phyloP scores from a whole-genome alignment of 2,113 vertebrate genomes.

The Motacilla alba region DNA sequence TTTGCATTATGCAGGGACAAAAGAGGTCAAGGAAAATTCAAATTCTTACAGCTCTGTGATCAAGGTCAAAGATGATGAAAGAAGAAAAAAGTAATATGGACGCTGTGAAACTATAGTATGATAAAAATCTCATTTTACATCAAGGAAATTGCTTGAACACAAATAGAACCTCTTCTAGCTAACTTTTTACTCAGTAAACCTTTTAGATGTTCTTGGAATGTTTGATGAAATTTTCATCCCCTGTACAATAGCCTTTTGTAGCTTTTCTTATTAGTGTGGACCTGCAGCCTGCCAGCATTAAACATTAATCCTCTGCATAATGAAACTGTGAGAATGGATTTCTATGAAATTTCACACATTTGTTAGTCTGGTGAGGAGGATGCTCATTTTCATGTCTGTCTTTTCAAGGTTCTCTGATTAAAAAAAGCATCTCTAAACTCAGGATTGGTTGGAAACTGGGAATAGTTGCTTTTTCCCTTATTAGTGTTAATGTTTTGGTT shows the following conservation, averaged over 20 bases:
- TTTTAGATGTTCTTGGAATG: conserved; percentile 54
- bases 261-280: conserved; percentile 59
- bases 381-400: conserved; percentile 48
- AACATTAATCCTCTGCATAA: conserved; percentile 65
- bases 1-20: background rate
- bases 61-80: background rate
- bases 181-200: conserved; percentile 31
- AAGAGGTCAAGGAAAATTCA: background rate
- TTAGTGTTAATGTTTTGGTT: background rate
- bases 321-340: conserved; percentile 63
- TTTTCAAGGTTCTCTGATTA: conserved; percentile 34
- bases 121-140: conserved; percentile 35
- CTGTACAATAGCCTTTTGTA: conserved; percentile 52
- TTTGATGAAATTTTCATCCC: conserved; percentile 58
- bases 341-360: conserved; percentile 63
- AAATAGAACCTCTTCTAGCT: conserved; percentile 33
- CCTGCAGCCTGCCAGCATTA: conserved; percentile 41
- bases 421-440: background rate
- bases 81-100: background rate
- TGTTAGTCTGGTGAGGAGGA: conserved; percentile 49
- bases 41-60: background rate
- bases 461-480: background rate
- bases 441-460: background rate
- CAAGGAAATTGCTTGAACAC: conserved; percentile 21
- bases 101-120: background rate